Base-by-base conservation (phyloP, 1,140 invertebrate genomes). In the Holcopasites calliopsidis region DNA sequence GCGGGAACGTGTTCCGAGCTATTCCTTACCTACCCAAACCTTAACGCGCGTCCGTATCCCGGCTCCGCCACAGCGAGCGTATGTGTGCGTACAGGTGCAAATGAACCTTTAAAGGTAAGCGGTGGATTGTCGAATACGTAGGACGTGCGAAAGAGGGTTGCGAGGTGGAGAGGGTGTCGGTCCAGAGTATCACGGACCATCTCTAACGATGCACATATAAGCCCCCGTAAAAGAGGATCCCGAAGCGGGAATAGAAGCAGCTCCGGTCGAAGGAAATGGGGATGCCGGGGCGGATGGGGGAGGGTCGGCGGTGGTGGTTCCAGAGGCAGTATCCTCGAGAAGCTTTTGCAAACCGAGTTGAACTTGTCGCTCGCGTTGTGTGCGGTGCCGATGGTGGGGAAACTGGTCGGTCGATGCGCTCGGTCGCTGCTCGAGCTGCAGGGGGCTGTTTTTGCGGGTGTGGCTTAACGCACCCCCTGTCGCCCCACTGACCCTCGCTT, bases 391-490 rank as follows among this genome's bases (percentile, higher is more conserved):
- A 79, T 85, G 85, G 80, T 76, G 80, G 83, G 86, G 86, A 86
- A 84, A 79, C 84, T 82, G 77, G 85, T 87, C 85, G 85, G 87
- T 88, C 88, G 88, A 88, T 88, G 87, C 85, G 87, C 87, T 88
- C 82, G 84, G 86, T 85, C 86, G 85, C 78, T 86, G 80, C 79
- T 62, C 74, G 84, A 82, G 80, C 81, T 88, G 83, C 85, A 88
- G 88, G 84, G 88, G 88, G 88, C 88, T 90, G 89, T 90, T 90
- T 90, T 90, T 90, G 88, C 89, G 89, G 89, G 89, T 90, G 89
- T 90, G 89, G 89, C 89, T 89, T 89, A 90, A 87, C 88, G 80
- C 85, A 79, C 80, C 87, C 82, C 82, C 79, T 81, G 74, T 77
- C 81, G 77, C 82, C 85, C 77, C 80, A 79, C 78, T 73, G 77